A percentile compares a stretch with the other conserved stretches of the same genome.
phyloP scores from a whole-genome alignment of 2,797 vertebrate species.

The Chelmon rostratus region DNA sequence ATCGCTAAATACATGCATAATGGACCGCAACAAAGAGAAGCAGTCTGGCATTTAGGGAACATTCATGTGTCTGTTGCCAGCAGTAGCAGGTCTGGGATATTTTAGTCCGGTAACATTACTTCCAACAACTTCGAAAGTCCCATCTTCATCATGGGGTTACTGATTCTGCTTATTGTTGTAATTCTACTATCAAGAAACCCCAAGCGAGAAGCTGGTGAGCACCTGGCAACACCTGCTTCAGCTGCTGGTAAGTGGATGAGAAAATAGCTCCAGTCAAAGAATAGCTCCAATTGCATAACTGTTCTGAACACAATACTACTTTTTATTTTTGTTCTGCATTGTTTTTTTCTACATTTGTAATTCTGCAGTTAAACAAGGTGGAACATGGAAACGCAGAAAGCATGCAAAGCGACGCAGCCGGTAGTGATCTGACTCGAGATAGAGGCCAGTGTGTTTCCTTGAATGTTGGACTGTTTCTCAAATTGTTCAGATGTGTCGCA shows the following conservation, averaged over 20 bases:
- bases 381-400: background rate
- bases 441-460: background rate
- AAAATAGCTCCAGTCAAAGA: conserved; percentile 40
- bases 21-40: background rate
- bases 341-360: background rate
- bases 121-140: too few relatives aligned
- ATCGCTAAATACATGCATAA: background rate
- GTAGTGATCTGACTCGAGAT: background rate
- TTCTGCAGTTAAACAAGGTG: background rate
- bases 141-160: too few relatives aligned
- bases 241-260: conserved; percentile 45
- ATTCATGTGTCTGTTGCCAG: conserved; percentile 4
- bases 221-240: conserved; percentile 26
- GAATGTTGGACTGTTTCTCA: background rate
- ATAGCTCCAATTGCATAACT: conserved; percentile 55
- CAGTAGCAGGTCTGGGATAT: background rate
- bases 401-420: background rate
- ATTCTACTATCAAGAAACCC: conserved; percentile 13
- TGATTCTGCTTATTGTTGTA: conserved; percentile 9
- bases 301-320: conserved; percentile 7
- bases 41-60: background rate
- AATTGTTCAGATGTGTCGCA: background rate
- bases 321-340: background rate
- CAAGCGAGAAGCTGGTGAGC: conserved; percentile 21
- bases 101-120: background rate